Evolutionary conservation across 1,140 invertebrate genomes (phyloP).

Genomic region (Bacillus rossius): DNA sequence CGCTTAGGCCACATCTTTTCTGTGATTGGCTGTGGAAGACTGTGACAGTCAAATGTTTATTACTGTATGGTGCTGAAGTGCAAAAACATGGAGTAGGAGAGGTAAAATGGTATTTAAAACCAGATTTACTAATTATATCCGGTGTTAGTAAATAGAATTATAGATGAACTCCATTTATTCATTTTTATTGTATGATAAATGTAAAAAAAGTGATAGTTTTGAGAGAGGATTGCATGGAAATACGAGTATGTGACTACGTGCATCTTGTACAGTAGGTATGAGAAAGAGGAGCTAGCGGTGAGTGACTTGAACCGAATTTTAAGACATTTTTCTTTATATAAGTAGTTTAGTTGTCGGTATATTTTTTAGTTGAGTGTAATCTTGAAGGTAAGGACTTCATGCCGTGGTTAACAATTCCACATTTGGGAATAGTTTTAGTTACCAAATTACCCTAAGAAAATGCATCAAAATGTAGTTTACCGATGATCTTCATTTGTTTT

Average conservation of each 20-base stretch:
- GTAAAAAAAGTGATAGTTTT: too few relatives aligned
- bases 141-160: too few relatives aligned
- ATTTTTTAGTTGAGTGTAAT: neutral
- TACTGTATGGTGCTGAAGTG: too few relatives aligned
- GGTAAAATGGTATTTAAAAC: too few relatives aligned
- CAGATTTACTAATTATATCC: too few relatives aligned
- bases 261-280: slow-evolving; percentile 3
- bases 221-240: too few relatives aligned
- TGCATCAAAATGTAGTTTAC: neutral
- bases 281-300: slow-evolving; percentile 2
- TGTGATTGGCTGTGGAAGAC: too few relatives aligned
- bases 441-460: neutral
- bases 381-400: neutral
- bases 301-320: neutral
- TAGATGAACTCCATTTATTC: too few relatives aligned
- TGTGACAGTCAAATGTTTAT: too few relatives aligned
- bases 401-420: neutral
- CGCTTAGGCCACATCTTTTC: too few relatives aligned
- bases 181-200: too few relatives aligned
- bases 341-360: neutral
- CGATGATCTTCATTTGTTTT: slow-evolving; percentile 6
- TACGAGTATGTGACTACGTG: neutral
- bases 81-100: too few relatives aligned
- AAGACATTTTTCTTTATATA: slow-evolving; percentile 3
- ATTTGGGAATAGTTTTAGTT: neutral